Base-by-base conservation (phyloP, 2,797 vertebrate species). In the Trachurus trachurus region DNA sequence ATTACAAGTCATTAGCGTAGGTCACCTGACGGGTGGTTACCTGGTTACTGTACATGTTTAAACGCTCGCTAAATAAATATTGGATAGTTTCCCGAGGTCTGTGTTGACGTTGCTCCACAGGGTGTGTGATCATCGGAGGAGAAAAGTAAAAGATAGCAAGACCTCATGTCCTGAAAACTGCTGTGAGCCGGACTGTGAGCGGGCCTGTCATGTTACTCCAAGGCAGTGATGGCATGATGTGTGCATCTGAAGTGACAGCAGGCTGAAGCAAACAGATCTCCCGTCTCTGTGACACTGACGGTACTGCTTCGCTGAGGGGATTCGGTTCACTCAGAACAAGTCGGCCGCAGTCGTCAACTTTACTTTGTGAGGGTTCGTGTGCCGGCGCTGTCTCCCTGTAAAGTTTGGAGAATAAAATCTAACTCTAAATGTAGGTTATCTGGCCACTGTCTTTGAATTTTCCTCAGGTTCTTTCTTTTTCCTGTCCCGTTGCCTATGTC, bases 231-330 rank as follows among this genome's bases (percentile, higher is more conserved):
- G 76, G 64, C 77, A 57, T 87, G 86, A 93, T 78, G 83, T 67
- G 74, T 77, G 77, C 74, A 90, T 88, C 39, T 84, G 87, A 89
- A 92, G 87, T 85, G 91, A 91, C 92, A 92, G 83, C 67, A 19
- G 75, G 77, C 83, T 89, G 81, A 74, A 89, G 69, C 81, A 71
- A 76, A 89, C 75, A 63, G 54, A 83, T 87, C 84, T 83, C 52
- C 74, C n/a, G 2, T 82, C 71, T 80, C 73, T 39, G 72, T 75
- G 75, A 84, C 81, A 70, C 71, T 63, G 79, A 45, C 26, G 13
- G 40, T 45, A 15, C 60, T 81, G 45, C 60, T 67, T 63, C 17
- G 62, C 78, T 44, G 8, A 44, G 65, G 68, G 67, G 77, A 57
- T 86, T 79, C 37, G 68, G 74, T 86, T 73, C 68, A 77, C 59